These are phyloP conservation scores for Hypocryptadius cinnamomeus DNA, from an alignment of 2,113 vertebrate genomes.

Conservation along the genomic window DNA sequence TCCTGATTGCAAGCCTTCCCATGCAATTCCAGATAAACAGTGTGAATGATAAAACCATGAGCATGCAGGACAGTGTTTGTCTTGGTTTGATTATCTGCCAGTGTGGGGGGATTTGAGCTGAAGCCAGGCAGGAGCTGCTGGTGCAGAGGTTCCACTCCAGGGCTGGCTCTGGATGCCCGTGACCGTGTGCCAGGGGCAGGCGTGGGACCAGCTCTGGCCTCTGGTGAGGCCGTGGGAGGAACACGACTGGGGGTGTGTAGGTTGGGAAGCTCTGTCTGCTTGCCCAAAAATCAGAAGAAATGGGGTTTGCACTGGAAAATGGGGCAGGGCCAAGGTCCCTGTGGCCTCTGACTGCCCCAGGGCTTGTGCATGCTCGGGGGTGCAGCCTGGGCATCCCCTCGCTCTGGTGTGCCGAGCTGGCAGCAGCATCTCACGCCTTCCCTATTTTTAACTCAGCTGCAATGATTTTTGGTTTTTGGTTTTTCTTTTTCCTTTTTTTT, in stretches of 20 bases:
- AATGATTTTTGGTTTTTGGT: background rate
- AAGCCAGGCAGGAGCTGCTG: background rate
- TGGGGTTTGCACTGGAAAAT: background rate
- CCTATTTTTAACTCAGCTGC: background rate
- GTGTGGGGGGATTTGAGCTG: background rate
- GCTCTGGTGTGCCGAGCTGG: background rate
- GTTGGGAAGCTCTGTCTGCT: background rate
- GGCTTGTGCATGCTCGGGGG: rapidly evolving
- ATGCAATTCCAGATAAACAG: constrained; percentile 42
- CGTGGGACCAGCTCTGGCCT: rapidly evolving
- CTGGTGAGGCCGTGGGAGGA: rapidly evolving
- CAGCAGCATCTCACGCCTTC: background rate
- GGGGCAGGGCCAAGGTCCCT: background rate
- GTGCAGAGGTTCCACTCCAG: background rate
- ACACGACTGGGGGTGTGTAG: rapidly evolving
- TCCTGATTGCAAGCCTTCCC: constrained; percentile 46
- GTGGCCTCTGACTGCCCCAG: rapidly evolving
- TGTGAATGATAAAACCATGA: background rate
- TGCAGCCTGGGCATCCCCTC: background rate
- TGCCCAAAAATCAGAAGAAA: background rate
- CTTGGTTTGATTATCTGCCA: background rate
- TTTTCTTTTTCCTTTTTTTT: background rate
- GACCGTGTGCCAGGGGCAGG: rapidly evolving
- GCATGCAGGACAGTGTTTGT: background rate
- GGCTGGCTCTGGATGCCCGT: rapidly evolving